Percentiles rank a stretch among this genome's conserved stretches.
phyloP scores from a whole-genome alignment of 2,113 vertebrate species.

The Strix aluco region DNA sequence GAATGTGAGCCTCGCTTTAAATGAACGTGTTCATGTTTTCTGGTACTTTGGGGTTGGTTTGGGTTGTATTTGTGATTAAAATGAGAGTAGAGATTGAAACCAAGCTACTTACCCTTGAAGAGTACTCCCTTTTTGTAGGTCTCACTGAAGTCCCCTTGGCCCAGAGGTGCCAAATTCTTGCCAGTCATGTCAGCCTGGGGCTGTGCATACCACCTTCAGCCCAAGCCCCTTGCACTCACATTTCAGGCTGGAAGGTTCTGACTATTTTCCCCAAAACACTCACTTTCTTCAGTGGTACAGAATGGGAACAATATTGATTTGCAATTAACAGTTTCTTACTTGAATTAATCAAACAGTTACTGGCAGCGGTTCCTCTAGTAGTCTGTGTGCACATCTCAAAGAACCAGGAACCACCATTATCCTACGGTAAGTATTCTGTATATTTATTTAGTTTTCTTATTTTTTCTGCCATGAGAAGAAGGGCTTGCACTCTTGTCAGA shows the following conservation, averaged over 20 bases:
- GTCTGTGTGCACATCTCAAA: neutral
- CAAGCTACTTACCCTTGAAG: neutral
- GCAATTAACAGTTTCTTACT: neutral
- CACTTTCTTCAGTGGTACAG: neutral
- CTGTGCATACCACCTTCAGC: neutral
- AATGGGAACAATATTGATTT: neutral
- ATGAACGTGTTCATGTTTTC: neutral
- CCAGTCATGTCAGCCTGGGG: neutral
- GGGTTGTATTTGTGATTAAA: neutral
- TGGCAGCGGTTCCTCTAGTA: neutral
- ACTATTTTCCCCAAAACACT: neutral
- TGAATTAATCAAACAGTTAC: neutral
- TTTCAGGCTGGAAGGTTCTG: neutral
- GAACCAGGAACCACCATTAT: neutral
- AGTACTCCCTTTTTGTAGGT: neutral
- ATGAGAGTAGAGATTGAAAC: neutral
- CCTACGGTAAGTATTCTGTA: neutral
- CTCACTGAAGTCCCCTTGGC: neutral
- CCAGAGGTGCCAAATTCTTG: neutral
- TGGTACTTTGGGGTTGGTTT: neutral
- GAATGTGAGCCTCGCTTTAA: neutral
- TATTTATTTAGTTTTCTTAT: neutral
- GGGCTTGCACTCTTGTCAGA: neutral
- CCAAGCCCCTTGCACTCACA: fast-evolving
- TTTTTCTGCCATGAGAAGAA: neutral